Percentiles rank a stretch among this genome's conserved stretches.
Conservation (phyloP, 2,113 vertebrate species). For the Anguilla rostrata region DNA sequence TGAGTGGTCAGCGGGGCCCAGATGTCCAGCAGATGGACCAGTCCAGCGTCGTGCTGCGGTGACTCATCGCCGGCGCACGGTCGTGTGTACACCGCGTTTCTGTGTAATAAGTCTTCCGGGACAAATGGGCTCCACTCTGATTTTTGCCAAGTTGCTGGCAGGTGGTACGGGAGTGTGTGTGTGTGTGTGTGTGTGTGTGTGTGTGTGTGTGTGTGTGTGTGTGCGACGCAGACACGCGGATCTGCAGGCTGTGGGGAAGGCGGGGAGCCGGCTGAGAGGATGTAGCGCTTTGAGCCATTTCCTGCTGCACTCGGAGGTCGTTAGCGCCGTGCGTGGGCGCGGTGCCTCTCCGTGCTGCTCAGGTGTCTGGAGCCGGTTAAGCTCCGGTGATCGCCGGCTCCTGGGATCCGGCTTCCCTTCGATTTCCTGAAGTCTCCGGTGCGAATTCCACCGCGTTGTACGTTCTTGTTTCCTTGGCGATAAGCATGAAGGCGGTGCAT, state of each 20-base stretch:
- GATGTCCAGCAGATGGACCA: slow-evolving; percentile 1
- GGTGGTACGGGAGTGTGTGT: no score
- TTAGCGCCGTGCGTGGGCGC: not conserved
- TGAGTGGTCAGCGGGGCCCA: not conserved
- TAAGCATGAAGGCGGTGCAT: not conserved
- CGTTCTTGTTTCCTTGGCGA: not conserved
- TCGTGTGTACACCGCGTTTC: not conserved
- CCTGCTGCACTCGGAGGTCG: not conserved
- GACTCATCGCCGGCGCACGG: not conserved
- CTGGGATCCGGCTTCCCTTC: not conserved
- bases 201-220: no score
- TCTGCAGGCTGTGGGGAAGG: not conserved
- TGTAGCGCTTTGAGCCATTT: not conserved
- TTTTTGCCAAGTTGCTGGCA: not conserved
- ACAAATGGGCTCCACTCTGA: not conserved
- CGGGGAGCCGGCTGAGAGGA: not conserved
- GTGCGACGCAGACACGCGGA: not conserved
- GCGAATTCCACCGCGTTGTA: not conserved
- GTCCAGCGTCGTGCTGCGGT: not conserved
- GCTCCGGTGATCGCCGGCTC: not conserved
- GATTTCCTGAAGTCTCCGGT: not conserved
- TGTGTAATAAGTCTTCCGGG: slow-evolving; percentile 7
- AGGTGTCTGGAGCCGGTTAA: not conserved
- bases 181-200: no score
- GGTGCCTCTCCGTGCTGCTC: not conserved